Percentiles rank a stretch among this genome's conserved stretches.
Conservation (phyloP, 1,140 invertebrate genomes). For the Mactra quadrangularis region DNA sequence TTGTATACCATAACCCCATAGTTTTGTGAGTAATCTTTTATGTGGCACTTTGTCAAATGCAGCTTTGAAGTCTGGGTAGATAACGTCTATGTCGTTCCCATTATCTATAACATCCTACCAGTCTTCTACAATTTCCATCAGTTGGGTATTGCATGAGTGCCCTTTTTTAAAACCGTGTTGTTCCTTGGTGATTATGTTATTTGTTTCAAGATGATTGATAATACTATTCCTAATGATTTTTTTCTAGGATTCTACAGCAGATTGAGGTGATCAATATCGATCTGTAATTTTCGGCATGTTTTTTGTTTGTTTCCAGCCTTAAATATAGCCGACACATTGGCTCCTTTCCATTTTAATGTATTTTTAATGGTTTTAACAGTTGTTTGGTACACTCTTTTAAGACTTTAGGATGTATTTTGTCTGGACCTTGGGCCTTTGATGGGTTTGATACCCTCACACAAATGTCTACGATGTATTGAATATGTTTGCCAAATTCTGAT, state of each 20-base stretch:
- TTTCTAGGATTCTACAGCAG: background rate
- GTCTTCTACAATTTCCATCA: background rate
- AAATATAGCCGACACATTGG: background rate
- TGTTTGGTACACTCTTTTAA: too few species aligned
- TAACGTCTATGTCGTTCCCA: background rate
- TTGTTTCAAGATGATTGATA: background rate
- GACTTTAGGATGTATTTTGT: too few species aligned
- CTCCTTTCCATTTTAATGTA: background rate
- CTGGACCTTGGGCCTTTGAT: too few species aligned
- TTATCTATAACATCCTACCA: background rate
- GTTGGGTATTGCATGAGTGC: background rate
- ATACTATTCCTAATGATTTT: background rate
- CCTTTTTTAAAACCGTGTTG: slow-evolving; percentile 12
- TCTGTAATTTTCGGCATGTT: background rate
- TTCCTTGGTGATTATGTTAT: background rate
- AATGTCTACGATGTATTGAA: too few species aligned
- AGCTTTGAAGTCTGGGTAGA: slow-evolving; percentile 10
- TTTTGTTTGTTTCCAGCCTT: background rate
- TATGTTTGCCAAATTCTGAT: too few species aligned
- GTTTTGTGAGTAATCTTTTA: slow-evolving; percentile 1
- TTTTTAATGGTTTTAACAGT: too few species aligned
- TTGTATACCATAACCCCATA: background rate
- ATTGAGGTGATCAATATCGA: background rate
- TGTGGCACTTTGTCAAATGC: slow-evolving; percentile 12
- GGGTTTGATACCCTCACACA: too few species aligned